Percentiles rank a stretch among this genome's conserved stretches.
Evolutionary conservation across 2,797 vertebrate species (phyloP).

Genomic region (Darevskia nairensis): DNA sequence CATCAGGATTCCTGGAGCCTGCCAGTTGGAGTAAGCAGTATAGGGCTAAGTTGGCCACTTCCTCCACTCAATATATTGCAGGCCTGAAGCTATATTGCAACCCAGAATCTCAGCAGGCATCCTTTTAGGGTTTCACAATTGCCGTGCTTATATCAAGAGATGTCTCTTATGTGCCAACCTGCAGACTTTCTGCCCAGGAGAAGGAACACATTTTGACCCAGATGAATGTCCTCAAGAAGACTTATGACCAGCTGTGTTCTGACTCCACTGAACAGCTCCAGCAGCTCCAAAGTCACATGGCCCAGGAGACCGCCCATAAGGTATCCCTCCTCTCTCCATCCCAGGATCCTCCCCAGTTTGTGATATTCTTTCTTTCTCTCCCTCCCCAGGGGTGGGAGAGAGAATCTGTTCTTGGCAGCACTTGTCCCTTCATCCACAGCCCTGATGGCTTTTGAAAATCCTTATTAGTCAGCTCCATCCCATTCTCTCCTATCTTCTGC

Average conservation of each 20-base stretch:
- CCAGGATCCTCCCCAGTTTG: neutral
- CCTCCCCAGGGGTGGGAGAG: slow-evolving; percentile 19
- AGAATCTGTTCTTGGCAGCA: slow-evolving; percentile 34
- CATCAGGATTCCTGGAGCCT: neutral
- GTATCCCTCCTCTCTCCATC: slow-evolving; percentile 77
- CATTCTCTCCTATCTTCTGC: slow-evolving; percentile 44
- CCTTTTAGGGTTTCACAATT: neutral
- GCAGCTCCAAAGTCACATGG: slow-evolving; percentile 91
- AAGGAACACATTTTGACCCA: slow-evolving; percentile 87
- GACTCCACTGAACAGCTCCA: slow-evolving; percentile 89
- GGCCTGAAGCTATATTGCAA: neutral
- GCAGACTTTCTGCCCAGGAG: slow-evolving; percentile 89
- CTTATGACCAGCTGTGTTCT: slow-evolving; percentile 88
- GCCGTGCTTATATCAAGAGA: neutral
- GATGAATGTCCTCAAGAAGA: slow-evolving; percentile 84
- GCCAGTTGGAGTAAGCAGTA: neutral
- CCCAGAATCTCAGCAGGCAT: too few relatives aligned
- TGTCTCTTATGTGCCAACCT: slow-evolving; percentile 25
- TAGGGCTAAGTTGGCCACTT: neutral
- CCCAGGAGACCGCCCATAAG: slow-evolving; percentile 94
- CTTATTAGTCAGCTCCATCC: slow-evolving; percentile 48
- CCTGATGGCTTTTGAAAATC: slow-evolving; percentile 65
- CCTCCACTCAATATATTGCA: neutral
- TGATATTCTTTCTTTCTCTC: neutral
- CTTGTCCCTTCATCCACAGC: slow-evolving; percentile 61